A percentile compares a stretch with the other conserved stretches of the same genome.
Conservation (phyloP, 2,113 vertebrate genomes). For the Paramisgurnus dabryanus region DNA sequence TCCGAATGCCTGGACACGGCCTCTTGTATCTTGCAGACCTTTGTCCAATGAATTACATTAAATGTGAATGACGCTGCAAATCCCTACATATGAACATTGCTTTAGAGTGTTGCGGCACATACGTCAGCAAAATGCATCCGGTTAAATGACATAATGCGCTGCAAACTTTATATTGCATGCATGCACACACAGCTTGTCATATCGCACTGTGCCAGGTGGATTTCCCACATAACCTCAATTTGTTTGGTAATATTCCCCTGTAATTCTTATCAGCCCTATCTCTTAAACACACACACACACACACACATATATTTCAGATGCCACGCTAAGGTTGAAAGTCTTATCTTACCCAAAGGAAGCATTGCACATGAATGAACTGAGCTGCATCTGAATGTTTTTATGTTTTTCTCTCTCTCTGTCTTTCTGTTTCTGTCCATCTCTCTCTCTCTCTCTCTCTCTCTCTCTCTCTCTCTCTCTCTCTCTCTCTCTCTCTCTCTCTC, state of each 20-base stretch:
- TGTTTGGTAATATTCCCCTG: conserved; percentile 36
- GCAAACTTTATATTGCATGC: conserved; percentile 11
- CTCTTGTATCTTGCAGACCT: too few species aligned
- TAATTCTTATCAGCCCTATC: conserved; percentile 42
- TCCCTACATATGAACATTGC: too few species aligned
- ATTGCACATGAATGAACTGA: conserved; percentile 30
- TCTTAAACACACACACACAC: conserved; percentile 24
- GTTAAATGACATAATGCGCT: background rate
- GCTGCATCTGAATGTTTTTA: conserved; percentile 16
- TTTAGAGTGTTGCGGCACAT: conserved; percentile 26
- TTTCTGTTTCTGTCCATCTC: too few species aligned
- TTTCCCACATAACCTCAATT: conserved; percentile 43
- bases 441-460: background rate
- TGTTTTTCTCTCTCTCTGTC: background rate
- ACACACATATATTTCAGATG: conserved; percentile 11
- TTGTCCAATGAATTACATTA: too few species aligned
- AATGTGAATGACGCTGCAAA: too few species aligned
- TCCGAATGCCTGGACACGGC: too few species aligned
- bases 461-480: background rate
- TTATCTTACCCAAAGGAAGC: conserved; percentile 43
- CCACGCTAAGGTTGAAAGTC: conserved; percentile 13
- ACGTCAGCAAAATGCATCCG: conserved; percentile 23
- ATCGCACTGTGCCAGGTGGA: conserved; percentile 25
- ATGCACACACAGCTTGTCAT: conserved; percentile 14
- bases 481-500: background rate